These are phyloP conservation scores for Caranx ignobilis DNA, from an alignment of 2,113 vertebrate species.

Conservation along the genomic window DNA sequence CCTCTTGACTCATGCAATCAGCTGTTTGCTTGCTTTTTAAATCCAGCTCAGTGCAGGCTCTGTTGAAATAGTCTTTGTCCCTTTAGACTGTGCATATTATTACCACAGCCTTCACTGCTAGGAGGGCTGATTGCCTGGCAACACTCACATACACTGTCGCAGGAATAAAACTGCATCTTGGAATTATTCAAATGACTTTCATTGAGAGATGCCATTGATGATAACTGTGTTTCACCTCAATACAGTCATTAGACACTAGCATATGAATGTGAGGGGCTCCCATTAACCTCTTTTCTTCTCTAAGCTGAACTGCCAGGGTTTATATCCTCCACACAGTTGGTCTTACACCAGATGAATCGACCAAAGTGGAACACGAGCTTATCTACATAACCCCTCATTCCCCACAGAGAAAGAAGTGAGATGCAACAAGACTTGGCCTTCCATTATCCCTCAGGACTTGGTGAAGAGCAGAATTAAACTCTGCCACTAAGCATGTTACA, in stretches of 20 bases:
- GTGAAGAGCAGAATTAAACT: constrained; percentile 43
- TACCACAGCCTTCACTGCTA: constrained; percentile 38
- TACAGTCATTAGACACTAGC: constrained; percentile 42
- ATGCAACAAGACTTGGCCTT: constrained; percentile 48
- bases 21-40: constrained; percentile 58
- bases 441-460: constrained; percentile 16
- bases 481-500: constrained; percentile 31
- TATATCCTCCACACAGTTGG: constrained; percentile 25
- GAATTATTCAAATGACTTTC: constrained; percentile 67
- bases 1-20: constrained; percentile 49
- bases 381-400: constrained; percentile 61
- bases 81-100: constrained; percentile 52
- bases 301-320: constrained; percentile 31
- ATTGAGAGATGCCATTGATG: constrained; percentile 56
- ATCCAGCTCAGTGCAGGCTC: constrained; percentile 44
- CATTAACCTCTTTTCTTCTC: constrained; percentile 49
- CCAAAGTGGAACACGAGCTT: constrained; percentile 48
- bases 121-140: constrained; percentile 60
- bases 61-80: constrained; percentile 59
- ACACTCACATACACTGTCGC: constrained; percentile 42
- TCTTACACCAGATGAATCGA: constrained; percentile 31
- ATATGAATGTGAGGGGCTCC: constrained; percentile 26
- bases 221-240: constrained; percentile 53
- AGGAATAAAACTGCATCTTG: constrained; percentile 36
- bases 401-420: constrained; percentile 34